Conservation (phyloP, 2,888 invertebrate species). For the Archips xylosteana region DNA sequence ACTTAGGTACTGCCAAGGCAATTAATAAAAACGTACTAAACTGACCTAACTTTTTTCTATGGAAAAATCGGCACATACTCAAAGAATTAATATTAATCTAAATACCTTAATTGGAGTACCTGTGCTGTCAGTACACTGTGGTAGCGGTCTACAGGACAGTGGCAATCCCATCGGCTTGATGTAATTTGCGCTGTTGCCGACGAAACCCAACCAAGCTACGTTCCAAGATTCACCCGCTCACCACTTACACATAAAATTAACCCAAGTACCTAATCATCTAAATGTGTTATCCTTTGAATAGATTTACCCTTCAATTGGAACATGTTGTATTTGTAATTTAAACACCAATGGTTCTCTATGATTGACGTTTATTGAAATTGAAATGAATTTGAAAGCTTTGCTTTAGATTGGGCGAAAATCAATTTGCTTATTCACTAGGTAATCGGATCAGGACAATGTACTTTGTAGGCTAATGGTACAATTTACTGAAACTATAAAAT, state of each 20-base stretch:
- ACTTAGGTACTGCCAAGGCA: background rate
- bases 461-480: background rate
- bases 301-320: background rate
- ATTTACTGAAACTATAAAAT: no score
- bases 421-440: background rate
- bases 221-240: background rate
- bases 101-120: background rate
- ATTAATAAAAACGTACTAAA: background rate
- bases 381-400: constrained; percentile 1
- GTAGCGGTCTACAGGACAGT: background rate
- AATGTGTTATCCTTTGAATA: background rate
- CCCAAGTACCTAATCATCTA: background rate
- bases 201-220: background rate
- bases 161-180: background rate
- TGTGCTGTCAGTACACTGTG: background rate
- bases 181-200: background rate
- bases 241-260: background rate
- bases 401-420: background rate
- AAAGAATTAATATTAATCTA: background rate
- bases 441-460: background rate
- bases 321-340: background rate
- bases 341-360: background rate
- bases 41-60: background rate
- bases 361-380: background rate
- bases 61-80: no score